These are phyloP conservation scores for Murina feae DNA, from an alignment of 2,113 vertebrate genomes.

Conservation along the genomic window DNA sequence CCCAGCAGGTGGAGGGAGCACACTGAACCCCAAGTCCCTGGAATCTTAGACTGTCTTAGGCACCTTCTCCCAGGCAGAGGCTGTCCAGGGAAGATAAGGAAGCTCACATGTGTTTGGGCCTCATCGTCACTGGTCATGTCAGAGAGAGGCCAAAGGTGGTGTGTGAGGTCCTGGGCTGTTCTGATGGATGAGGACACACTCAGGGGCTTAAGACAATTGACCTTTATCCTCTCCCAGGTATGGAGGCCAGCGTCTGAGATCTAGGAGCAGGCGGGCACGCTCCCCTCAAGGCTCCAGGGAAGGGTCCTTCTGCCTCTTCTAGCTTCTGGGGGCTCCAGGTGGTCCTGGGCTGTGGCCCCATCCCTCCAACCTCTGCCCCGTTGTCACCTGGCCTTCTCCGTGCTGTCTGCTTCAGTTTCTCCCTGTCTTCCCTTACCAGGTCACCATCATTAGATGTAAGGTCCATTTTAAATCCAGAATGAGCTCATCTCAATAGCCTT, in stretches of 20 bases:
- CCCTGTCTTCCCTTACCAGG: background rate
- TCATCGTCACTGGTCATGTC: accelerated
- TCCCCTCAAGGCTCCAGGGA: accelerated
- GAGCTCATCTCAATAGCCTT: background rate
- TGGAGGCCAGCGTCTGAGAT: background rate
- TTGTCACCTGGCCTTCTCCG: background rate
- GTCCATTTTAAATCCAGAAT: background rate
- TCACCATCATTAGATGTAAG: background rate
- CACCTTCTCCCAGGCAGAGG: background rate
- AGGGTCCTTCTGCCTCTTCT: background rate
- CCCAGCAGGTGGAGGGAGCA: accelerated
- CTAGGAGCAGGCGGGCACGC: accelerated
- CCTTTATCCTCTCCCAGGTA: accelerated
- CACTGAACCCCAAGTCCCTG: background rate
- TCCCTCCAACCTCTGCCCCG: accelerated
- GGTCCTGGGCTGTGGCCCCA: accelerated
- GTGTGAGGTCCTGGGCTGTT: background rate
- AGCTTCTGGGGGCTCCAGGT: accelerated
- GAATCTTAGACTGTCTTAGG: background rate
- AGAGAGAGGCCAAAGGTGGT: background rate
- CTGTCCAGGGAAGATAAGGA: background rate
- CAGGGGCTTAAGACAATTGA: accelerated
- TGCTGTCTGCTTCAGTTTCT: background rate
- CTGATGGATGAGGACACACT: accelerated
- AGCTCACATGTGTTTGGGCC: background rate